These are phyloP conservation scores for Bombus fervidus DNA, from an alignment of 1,140 invertebrate genomes.

Conservation along the genomic window DNA sequence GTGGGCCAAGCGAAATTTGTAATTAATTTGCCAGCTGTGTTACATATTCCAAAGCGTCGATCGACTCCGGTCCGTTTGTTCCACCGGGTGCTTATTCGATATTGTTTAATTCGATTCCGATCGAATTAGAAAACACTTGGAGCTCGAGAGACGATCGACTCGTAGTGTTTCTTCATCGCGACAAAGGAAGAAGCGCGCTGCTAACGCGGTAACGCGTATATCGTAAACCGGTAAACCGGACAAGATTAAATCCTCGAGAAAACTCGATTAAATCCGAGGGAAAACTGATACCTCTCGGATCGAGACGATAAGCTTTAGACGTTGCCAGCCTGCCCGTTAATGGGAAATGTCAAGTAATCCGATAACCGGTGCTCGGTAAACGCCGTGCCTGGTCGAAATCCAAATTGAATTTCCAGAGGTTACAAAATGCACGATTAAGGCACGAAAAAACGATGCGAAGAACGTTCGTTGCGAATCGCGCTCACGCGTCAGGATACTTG, in stretches of 20 bases:
- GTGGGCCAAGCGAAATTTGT: accelerated
- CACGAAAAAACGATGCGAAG: slow-evolving; percentile 18
- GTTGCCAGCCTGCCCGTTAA: slow-evolving; percentile 46
- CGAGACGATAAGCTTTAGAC: slow-evolving; percentile 54
- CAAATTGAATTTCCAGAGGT: slow-evolving; percentile 54
- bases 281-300: slow-evolving; percentile 50
- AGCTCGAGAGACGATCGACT: background rate
- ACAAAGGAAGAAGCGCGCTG: background rate
- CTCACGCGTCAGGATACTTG: background rate
- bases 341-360: slow-evolving; percentile 65
- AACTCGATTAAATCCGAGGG: no score
- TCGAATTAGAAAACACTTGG: background rate
- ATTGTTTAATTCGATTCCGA: background rate
- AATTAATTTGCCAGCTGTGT: no score
- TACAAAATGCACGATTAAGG: slow-evolving; percentile 49
- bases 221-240: background rate
- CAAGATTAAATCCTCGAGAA: slow-evolving; percentile 32
- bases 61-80: background rate
- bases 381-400: slow-evolving; percentile 48
- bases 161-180: accelerated
- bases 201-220: background rate
- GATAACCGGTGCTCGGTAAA: slow-evolving; percentile 51
- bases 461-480: background rate
- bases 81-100: background rate
- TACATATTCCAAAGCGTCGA: background rate